A percentile compares a stretch with the other conserved stretches of the same genome.
phyloP scores from a whole-genome alignment of 53 echinoderm and acorn worm genomes.

The Stichopus horrens region DNA sequence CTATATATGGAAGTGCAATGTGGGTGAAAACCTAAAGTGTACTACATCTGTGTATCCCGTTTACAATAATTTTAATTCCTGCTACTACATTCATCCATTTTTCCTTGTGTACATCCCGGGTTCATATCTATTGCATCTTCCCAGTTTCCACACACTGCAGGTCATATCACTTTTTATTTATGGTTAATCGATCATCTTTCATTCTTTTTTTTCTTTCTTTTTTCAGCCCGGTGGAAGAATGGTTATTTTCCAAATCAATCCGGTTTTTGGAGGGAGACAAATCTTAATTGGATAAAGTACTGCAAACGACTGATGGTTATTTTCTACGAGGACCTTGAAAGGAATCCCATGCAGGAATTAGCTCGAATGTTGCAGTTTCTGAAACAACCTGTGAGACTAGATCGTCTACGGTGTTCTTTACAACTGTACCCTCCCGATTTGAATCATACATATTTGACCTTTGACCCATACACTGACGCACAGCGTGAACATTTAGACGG shows the following conservation, averaged over 20 bases:
- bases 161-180: too few species aligned
- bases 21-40: too few species aligned
- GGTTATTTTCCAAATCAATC: conserved; percentile 36
- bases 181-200: too few species aligned
- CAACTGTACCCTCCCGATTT: conserved; percentile 35
- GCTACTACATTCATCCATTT: too few species aligned
- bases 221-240: conserved; percentile 27
- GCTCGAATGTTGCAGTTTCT: conserved; percentile 31
- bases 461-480: conserved; percentile 36
- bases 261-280: conserved; percentile 29
- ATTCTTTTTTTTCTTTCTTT: background rate
- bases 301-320: conserved; percentile 36
- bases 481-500: conserved; percentile 30
- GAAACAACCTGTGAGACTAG: conserved; percentile 7
- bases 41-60: too few species aligned
- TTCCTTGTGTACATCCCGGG: too few species aligned
- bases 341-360: conserved; percentile 25
- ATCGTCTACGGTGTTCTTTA: conserved; percentile 22
- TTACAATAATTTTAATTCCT: too few species aligned
- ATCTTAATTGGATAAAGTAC: conserved; percentile 35
- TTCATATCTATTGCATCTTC: too few species aligned
- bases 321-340: conserved; percentile 42
- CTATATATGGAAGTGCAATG: too few species aligned
- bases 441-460: conserved; percentile 35
- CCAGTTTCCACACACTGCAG: too few species aligned